Evolutionary conservation across 2,113 vertebrate species (phyloP), one percentile per base, ranked within the genome.

Genomic region (Phalacrocorax pelagicus): DNA sequence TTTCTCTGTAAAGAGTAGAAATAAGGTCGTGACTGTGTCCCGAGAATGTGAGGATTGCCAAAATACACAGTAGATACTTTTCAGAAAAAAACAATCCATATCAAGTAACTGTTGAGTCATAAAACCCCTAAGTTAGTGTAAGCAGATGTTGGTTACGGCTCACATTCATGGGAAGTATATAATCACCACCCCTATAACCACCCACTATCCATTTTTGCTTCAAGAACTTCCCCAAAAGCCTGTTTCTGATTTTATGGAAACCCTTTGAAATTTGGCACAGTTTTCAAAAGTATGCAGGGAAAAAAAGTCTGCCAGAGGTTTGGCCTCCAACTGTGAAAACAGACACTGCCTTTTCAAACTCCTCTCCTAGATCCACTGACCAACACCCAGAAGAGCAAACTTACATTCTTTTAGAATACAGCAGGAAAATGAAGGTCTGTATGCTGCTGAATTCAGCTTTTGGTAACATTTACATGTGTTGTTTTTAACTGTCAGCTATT

Each of bases 201-300:
- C 96, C 92, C 97, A 87, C 90, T 97, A 97, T 94, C 98, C 97
- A 70, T 90, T 96, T 95, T 87, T 96, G 87, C 94, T 96, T 97
- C 92, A 95, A 97, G 93, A 98, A 98, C 97, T 96, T 98, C 97
- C 97, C 97, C 75, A 65, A 97, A 97, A 98, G 97, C 88, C 96
- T 98, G 98, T 97, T 98, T 98, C 97, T 97, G 98, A 98, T 98
- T 98, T 98, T 97, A 94, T 92, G 95, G 91, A 98, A 98, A 97
- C 97, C 88, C 92, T 97, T 97, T 95, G 97, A 98, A 98, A 98
- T 98, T 97, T 98, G 98, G 98, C 98, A 98, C 54, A 32, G 96
- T 97, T 97, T 97, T 92, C 88, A 80, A 74, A 95, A 98, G 95
- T 97, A 97, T 97, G 95, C 96, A 93, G 95, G 73, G 85, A 92